Conservation (phyloP, 1,140 invertebrate species). For the Drosophila eugracilis region DNA sequence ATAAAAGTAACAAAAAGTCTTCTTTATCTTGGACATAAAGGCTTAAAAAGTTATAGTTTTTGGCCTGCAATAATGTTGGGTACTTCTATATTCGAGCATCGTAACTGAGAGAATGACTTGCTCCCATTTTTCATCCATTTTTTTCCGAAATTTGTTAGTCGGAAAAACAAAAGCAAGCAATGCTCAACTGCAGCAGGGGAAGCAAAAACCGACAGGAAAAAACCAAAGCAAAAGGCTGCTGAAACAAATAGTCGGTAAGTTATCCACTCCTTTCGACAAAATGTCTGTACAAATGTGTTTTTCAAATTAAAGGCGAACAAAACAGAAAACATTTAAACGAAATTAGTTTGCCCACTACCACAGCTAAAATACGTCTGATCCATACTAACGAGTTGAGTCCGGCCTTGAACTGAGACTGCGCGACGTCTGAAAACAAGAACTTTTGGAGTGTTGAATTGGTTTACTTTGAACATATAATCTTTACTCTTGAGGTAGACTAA, state of each 20-base stretch:
- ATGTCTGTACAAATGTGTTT: background rate
- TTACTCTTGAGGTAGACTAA: too few species aligned
- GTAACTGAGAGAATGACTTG: background rate
- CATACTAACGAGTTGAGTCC: conserved; percentile 9
- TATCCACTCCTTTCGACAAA: conserved; percentile 16
- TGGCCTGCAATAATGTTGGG: too few species aligned
- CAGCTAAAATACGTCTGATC: conserved; percentile 7
- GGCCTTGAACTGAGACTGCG: conserved; percentile 64
- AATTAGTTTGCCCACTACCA: conserved; percentile 58
- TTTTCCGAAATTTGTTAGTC: background rate
- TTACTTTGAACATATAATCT: too few species aligned
- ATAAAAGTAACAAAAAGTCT: too few species aligned
- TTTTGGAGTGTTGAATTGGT: too few species aligned
- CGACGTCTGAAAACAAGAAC: too few species aligned
- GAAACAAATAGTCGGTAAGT: background rate
- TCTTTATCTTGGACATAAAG: too few species aligned
- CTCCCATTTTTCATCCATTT: background rate
- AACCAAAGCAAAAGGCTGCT: background rate
- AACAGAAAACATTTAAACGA: conserved; percentile 59
- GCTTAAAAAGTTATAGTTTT: too few species aligned
- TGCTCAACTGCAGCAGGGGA: background rate
- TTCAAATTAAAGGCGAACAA: conserved; percentile 52
- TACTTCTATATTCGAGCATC: background rate
- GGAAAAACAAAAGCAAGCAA: background rate
- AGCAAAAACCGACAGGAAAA: conserved; percentile 1